Base-by-base conservation (phyloP, 1,140 invertebrate species). In the Belonocnema kinseyi region DNA sequence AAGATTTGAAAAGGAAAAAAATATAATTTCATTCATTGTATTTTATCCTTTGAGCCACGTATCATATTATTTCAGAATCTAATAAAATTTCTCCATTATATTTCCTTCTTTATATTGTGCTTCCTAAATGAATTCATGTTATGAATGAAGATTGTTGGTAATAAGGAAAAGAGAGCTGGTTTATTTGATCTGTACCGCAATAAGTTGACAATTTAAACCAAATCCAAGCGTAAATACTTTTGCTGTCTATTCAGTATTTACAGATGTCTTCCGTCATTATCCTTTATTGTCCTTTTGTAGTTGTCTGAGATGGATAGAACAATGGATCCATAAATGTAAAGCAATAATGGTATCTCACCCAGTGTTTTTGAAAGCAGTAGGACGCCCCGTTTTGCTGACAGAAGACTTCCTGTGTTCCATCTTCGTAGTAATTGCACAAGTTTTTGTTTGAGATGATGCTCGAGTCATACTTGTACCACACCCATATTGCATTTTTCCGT, bases 401-500 rank as follows among this genome's bases (percentile, higher is more conserved):
- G 61, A 66, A 21, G 61, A 66, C 33, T 66, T 66, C 61, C 40
- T 66, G 61, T 46, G 26, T 66, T 66, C 61, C 61, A 66, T 66
- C 61, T 66, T 66, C 61, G 33, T 33, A 66, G 61, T 66, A 40
- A 66, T 66, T 66, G 61, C 61, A 66, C 14, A 66, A 66, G 61
- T 66, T 66, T 66, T 66, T 66, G 33, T 66, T 66, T 66, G 61
- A 66, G 61, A 66, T 66, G 61, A 33, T 40, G 61, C 14, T 33
- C 26, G 21, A 16, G 21, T 19, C 21, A 66, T 66, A 33, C 33
- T 46, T 66, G 12, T 40, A 33, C 61, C 26, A 66, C 61, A 66
- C 16, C 58, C 61, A 66, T 66, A 66, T 66, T 66, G 61, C 61
- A 66, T 66, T 66, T 66, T 66, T 66, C 61, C 33, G 61, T 40